Conservation (phyloP, 92 coral and sea anemone species). For the Montipora capitata region DNA sequence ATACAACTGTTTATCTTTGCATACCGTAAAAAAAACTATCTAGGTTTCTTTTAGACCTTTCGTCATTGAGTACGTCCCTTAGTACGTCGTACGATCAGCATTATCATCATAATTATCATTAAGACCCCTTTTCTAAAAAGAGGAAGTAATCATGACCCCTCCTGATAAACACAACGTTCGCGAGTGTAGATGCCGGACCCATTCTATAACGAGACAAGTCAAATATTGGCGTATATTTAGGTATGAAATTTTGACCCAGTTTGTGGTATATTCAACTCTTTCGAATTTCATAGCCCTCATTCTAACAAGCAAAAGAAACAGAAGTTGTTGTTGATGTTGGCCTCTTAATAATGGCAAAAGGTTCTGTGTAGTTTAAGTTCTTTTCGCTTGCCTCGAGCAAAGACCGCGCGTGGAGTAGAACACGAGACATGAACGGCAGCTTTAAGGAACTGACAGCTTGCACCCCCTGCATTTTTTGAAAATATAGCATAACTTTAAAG, state of each 20-base stretch:
- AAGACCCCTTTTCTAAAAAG: too few species aligned
- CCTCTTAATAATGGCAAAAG: constrained; percentile 13
- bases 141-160: constrained; percentile 12
- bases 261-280: constrained; percentile 18
- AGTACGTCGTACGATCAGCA: too few species aligned
- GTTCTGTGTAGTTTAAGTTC: constrained; percentile 2
- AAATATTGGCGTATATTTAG: constrained; percentile 7
- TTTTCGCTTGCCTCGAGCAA: constrained; percentile 10
- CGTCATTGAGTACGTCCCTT: too few species aligned
- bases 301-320: constrained; percentile 15
- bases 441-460: constrained; percentile 7
- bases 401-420: constrained; percentile 8
- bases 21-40: too few species aligned
- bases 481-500: constrained; percentile 2
- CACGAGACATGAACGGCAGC: constrained; percentile 14
- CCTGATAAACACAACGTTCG: neutral
- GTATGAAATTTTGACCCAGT: constrained; percentile 20
- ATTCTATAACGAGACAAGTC: constrained; percentile 16
- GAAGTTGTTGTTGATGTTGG: neutral
- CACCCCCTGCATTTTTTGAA: constrained; percentile 8
- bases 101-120: too few species aligned
- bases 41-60: too few species aligned
- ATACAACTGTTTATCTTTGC: neutral
- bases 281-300: constrained; percentile 13
- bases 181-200: neutral